A percentile compares a stretch with the other conserved stretches of the same genome.
phyloP scores from a whole-genome alignment of 2,888 invertebrate genomes.

The Carabus problematicus region DNA sequence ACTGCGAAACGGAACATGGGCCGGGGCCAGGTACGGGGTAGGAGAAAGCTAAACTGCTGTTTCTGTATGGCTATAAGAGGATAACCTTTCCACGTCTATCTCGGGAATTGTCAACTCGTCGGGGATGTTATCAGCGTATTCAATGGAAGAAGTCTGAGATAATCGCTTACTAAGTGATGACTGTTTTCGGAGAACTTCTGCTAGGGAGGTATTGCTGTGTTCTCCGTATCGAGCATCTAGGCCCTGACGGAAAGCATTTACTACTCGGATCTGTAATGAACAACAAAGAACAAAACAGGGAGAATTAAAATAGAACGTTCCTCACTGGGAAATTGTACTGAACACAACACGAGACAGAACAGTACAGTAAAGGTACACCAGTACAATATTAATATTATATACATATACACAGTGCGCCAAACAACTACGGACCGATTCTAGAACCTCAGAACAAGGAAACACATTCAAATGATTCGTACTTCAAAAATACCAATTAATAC shows the following conservation, averaged over 20 bases:
- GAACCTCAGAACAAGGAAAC: no score
- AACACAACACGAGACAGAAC: constrained; percentile 55
- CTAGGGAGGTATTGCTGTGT: constrained; percentile 90
- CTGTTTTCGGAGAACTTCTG: constrained; percentile 93
- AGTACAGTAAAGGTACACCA: constrained; percentile 55
- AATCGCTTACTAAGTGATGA: constrained; percentile 90
- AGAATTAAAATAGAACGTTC: constrained; percentile 58
- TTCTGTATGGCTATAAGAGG: constrained; percentile 93
- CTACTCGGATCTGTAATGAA: constrained; percentile 96
- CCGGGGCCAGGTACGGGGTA: constrained; percentile 39
- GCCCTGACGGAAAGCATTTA: constrained; percentile 99
- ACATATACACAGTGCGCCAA: constrained; percentile 6
- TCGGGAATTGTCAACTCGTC: constrained; percentile 89
- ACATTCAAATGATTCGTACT: no score
- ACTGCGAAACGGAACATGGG: constrained; percentile 34
- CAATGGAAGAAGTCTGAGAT: constrained; percentile 91
- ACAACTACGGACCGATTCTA: no score
- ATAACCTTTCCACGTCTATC: constrained; percentile 91
- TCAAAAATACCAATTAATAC: no score
- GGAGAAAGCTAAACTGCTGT: constrained; percentile 79
- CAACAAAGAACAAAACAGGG: constrained; percentile 62
- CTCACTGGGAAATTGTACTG: constrained; percentile 51
- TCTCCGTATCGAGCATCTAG: constrained; percentile 94
- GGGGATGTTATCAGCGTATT: constrained; percentile 88
- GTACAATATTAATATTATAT: constrained; percentile 45